Conservation (phyloP, 2,113 vertebrate species). For the Collichthys lucidus region DNA sequence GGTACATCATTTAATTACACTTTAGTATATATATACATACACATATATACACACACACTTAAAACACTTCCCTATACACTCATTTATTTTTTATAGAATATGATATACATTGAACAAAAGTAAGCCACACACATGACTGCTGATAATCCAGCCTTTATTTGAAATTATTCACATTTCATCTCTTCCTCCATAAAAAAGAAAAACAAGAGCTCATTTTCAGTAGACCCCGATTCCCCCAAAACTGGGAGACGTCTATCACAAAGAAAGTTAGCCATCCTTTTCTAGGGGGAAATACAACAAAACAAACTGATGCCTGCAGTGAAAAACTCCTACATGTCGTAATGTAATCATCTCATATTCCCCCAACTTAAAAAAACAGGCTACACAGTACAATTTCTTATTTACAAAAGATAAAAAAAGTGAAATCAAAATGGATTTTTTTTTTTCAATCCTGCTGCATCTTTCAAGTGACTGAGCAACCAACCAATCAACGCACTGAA, state of each 20-base stretch:
- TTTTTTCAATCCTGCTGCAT: constrained; percentile 50
- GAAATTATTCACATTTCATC: constrained; percentile 62
- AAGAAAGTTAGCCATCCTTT: constrained; percentile 42
- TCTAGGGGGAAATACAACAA: constrained; percentile 19
- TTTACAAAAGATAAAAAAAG: constrained; percentile 78
- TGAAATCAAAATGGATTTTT: constrained; percentile 70
- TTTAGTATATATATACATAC: not conserved
- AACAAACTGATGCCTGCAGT: constrained; percentile 61
- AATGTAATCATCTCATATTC: constrained; percentile 64
- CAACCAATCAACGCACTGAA: constrained; percentile 57
- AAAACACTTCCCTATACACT: not conserved
- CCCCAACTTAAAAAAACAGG: constrained; percentile 74
- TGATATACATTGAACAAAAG: not conserved
- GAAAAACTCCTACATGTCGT: constrained; percentile 58
- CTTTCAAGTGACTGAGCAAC: constrained; percentile 59
- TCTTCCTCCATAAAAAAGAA: constrained; percentile 63
- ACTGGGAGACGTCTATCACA: constrained; percentile 46
- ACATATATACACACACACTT: not conserved
- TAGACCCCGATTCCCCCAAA: constrained; percentile 32
- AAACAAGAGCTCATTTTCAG: constrained; percentile 58
- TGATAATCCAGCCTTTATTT: constrained; percentile 67
- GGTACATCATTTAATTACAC: not conserved
- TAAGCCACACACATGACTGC: not conserved
- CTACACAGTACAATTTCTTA: constrained; percentile 68
- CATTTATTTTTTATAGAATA: not conserved